phyloP scores from a whole-genome alignment of 2,888 invertebrate species.

The Diachrysia chrysitis region DNA sequence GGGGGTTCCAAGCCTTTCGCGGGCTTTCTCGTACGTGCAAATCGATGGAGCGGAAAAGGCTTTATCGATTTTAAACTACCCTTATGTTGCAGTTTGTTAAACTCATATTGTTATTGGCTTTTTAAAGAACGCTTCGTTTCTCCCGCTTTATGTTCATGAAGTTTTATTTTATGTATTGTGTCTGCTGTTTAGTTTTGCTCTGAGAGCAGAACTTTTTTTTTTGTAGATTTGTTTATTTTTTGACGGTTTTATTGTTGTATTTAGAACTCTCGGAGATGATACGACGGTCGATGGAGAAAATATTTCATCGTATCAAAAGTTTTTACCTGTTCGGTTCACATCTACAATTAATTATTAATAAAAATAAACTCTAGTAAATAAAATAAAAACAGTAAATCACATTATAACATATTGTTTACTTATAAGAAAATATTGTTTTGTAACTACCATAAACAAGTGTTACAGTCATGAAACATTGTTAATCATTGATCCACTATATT shows the following conservation, averaged over 20 bases:
- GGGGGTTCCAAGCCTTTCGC: slow-evolving; percentile 59
- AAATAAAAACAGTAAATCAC: too few species aligned
- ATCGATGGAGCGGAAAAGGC: slow-evolving; percentile 77
- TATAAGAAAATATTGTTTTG: too few species aligned
- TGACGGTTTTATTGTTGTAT: neutral
- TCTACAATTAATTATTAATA: too few species aligned
- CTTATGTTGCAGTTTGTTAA: slow-evolving; percentile 76
- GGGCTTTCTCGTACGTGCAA: slow-evolving; percentile 66
- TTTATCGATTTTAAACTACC: slow-evolving; percentile 80
- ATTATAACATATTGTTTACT: too few species aligned
- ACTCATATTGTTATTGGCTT: slow-evolving; percentile 80
- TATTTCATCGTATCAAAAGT: too few species aligned
- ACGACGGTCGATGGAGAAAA: too few species aligned
- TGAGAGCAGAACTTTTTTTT: slow-evolving; percentile 8
- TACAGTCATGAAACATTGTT: too few species aligned
- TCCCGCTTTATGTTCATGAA: slow-evolving; percentile 44
- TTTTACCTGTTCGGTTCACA: too few species aligned
- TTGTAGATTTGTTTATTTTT: neutral
- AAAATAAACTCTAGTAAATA: too few species aligned
- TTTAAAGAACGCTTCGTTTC: slow-evolving; percentile 60
- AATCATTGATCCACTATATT: neutral
- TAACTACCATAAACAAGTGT: too few species aligned
- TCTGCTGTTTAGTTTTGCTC: slow-evolving; percentile 27
- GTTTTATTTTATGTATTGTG: slow-evolving; percentile 40
- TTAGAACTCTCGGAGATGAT: neutral